Evolutionary conservation across 2,888 invertebrate genomes (phyloP).

Genomic region (Troides aeacus): DNA sequence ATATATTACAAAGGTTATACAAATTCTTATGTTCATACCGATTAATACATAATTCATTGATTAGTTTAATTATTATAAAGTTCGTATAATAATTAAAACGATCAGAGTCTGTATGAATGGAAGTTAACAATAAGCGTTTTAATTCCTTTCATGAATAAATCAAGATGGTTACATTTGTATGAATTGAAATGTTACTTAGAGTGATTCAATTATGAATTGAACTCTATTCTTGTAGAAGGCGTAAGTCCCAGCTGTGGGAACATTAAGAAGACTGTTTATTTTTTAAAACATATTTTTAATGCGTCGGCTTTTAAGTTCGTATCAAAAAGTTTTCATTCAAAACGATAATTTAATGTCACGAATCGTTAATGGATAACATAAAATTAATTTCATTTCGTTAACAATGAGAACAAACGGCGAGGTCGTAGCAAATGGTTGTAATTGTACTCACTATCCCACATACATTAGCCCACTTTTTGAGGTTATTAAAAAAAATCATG

Average conservation of each 20-base stretch:
- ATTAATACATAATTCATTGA: no score
- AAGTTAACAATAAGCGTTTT: no score
- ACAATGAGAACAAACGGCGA: constrained; percentile 18
- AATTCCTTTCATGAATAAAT: no score
- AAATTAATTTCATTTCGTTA: constrained; percentile 10
- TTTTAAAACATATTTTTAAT: neutral
- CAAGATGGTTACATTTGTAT: no score
- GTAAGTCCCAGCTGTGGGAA: neutral
- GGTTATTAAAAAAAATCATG: constrained; percentile 40
- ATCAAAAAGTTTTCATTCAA: neutral
- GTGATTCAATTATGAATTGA: no score
- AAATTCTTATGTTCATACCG: no score
- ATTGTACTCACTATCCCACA: constrained; percentile 48
- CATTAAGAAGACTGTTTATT: neutral
- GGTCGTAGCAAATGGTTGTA: constrained; percentile 6
- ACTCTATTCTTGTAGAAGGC: no score
- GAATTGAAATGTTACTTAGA: no score
- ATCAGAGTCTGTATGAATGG: no score
- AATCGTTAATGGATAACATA: constrained; percentile 2
- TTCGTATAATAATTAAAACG: no score
- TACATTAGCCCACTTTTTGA: constrained; percentile 52
- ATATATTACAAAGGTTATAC: no score
- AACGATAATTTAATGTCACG: constrained; percentile 2
- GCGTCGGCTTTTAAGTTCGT: neutral
- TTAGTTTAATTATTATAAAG: no score